Conservation (phyloP, 2,797 vertebrate genomes). For the Lagodon rhomboides region DNA sequence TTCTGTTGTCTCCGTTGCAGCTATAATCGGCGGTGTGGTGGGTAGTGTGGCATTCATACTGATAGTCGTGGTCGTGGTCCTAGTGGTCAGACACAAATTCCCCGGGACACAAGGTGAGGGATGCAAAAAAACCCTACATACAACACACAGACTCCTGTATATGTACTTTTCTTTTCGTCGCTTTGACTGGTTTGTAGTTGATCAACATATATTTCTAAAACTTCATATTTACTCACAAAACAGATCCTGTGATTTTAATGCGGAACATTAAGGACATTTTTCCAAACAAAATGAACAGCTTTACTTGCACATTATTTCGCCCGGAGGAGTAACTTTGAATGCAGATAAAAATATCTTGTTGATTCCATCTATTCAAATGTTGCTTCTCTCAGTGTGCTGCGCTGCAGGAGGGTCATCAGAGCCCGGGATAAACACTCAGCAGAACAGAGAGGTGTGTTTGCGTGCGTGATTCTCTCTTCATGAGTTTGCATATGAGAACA, state of each 20-base stretch:
- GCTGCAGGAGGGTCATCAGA: constrained; percentile 19
- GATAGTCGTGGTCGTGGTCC: background rate
- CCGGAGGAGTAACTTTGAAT: background rate
- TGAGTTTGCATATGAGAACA: constrained; percentile 11
- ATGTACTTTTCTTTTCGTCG: background rate
- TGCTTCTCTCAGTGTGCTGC: constrained; percentile 24
- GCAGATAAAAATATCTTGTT: background rate
- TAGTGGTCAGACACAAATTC: constrained; percentile 32
- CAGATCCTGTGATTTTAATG: background rate
- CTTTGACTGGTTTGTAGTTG: background rate
- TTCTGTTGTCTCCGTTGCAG: constrained; percentile 31
- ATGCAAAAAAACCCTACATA: background rate
- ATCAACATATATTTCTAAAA: background rate
- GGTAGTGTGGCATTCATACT: background rate
- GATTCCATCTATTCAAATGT: constrained; percentile 5
- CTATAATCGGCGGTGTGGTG: rapidly evolving
- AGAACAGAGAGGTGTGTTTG: constrained; percentile 49
- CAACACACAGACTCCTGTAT: no score
- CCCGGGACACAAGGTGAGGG: constrained; percentile 42
- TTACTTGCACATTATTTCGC: background rate
- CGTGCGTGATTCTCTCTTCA: background rate
- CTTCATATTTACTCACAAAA: background rate
- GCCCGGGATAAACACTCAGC: background rate
- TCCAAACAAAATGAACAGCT: background rate
- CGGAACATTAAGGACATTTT: background rate